These are phyloP conservation scores for Cerceris ruficornis DNA, from an alignment of 2,888 invertebrate species.

Conservation along the genomic window DNA sequence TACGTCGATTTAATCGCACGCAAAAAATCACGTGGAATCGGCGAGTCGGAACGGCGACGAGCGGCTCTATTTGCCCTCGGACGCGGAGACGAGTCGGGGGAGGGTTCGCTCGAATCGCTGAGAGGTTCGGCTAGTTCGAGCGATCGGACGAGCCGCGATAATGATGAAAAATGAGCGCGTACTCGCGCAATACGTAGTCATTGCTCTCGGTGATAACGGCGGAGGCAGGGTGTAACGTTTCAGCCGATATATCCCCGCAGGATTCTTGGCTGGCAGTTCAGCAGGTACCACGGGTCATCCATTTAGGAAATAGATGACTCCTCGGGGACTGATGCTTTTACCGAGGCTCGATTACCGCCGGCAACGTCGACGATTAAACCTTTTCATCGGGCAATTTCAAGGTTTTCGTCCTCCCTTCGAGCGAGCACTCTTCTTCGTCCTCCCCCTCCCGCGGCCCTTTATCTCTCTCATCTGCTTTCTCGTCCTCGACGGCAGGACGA, in stretches of 20 bases:
- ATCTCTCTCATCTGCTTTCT: not conserved
- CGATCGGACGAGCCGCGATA: not conserved
- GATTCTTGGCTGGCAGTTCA: slow-evolving; percentile 58
- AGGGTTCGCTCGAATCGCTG: not conserved
- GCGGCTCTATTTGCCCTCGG: no score
- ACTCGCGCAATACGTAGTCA: slow-evolving; percentile 51
- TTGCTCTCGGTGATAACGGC: slow-evolving; percentile 46
- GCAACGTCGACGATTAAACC: slow-evolving; percentile 25
- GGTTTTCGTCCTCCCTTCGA: slow-evolving; percentile 5
- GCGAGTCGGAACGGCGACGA: not conserved
- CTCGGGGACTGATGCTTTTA: slow-evolving; percentile 63
- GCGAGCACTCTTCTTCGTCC: not conserved
- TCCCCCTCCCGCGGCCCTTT: not conserved
- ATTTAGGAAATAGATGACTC: slow-evolving; percentile 66
- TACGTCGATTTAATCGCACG: not conserved
- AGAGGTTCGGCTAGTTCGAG: not conserved
- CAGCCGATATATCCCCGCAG: slow-evolving; percentile 57
- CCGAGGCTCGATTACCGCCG: slow-evolving; percentile 31
- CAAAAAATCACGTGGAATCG: not conserved
- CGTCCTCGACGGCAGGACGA: not conserved
- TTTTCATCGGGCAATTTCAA: slow-evolving; percentile 31
- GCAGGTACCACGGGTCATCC: slow-evolving; percentile 55
- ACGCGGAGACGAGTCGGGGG: no score
- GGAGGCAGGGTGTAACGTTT: slow-evolving; percentile 51
- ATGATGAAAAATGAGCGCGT: slow-evolving; percentile 41